Evolutionary conservation across 2,113 vertebrate genomes (phyloP), one percentile per base, ranked within the genome.

Genomic region (Tor tambroides): DNA sequence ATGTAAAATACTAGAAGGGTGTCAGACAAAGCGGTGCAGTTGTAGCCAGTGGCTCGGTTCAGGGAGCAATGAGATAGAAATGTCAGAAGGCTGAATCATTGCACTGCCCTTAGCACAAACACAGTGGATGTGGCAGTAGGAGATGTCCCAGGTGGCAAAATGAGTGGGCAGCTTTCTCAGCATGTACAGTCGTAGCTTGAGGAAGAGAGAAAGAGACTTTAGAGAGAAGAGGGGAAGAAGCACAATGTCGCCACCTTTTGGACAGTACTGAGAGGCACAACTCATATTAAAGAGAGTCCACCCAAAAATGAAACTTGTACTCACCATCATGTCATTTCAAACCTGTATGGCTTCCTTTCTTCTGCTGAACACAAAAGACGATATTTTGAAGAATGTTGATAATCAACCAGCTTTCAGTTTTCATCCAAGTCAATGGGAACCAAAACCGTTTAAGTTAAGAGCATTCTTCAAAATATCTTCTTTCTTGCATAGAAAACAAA

Each of bases 61-160:
- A 85, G 85, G 80, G 87, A 89, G 85, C 88, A 69, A 61, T 6
- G 76, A 71, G 87, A 86, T 72, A 84, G 56, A 83, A 87, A 81
- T 76, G 89, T 85, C 89, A 86, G 71, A 67, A 38, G 56, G 21
- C 65, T 86, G 77, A 86, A 78, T 87, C 90, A 87, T 74, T 32
- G 79, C 43, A 32, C 65, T 43, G 75, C 75, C 87, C 59, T 51
- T 15, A 61, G 77, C 76, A 69, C 35, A 59, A 71, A 17, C 30
- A 61, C 49, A 30, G 49, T 17, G 41, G 56, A 69, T 69, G 38
- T 67, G 80, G 77, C 80, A 71, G 74, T 63, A 69, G 17, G 30
- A 41, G 30, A 69, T 71, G 26, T 46, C 54, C 59, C 63, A 30
- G 15, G 38, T 54, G 83, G 32, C 63, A 80, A 7, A 71, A 26